phyloP scores from a whole-genome alignment of 2,113 vertebrate species.

The Neotoma lepida region DNA sequence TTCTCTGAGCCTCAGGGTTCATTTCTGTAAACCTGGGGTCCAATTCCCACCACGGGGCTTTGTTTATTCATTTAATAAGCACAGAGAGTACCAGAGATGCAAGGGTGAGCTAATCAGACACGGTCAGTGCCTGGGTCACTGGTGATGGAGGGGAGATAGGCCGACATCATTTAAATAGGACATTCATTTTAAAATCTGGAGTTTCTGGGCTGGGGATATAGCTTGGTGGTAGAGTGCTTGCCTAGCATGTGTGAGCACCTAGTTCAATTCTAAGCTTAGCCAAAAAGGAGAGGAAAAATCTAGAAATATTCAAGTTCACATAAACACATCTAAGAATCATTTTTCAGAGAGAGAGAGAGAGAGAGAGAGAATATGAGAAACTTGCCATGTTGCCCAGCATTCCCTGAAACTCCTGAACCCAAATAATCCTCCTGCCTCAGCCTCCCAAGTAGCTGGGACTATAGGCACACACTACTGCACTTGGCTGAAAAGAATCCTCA shows the following conservation, averaged over 20 bases:
- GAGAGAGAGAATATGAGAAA: not conserved
- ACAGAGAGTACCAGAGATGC: not conserved
- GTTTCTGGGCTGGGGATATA: not conserved
- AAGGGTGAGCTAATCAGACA: not conserved
- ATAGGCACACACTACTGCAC: not conserved
- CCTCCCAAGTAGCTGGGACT: not conserved
- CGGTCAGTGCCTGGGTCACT: not conserved
- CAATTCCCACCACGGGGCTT: not conserved
- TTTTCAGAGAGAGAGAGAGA: not conserved
- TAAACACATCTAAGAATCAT: slow-evolving; percentile 1
- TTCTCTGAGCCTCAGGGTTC: not conserved
- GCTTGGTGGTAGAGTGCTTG: not conserved
- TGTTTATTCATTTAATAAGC: not conserved
- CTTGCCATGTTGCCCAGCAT: not conserved
- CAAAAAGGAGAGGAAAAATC: not conserved
- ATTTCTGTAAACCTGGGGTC: not conserved
- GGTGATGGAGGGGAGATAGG: too few species aligned
- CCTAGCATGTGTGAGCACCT: not conserved
- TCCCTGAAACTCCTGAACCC: not conserved
- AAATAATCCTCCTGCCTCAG: not conserved
- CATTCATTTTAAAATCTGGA: not conserved
- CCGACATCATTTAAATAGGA: not conserved
- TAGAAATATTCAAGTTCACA: not conserved
- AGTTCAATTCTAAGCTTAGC: not conserved
- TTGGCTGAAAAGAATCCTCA: not conserved